Evolutionary conservation across 2,888 invertebrate species (phyloP).

Genomic region (Lutraria lutraria): DNA sequence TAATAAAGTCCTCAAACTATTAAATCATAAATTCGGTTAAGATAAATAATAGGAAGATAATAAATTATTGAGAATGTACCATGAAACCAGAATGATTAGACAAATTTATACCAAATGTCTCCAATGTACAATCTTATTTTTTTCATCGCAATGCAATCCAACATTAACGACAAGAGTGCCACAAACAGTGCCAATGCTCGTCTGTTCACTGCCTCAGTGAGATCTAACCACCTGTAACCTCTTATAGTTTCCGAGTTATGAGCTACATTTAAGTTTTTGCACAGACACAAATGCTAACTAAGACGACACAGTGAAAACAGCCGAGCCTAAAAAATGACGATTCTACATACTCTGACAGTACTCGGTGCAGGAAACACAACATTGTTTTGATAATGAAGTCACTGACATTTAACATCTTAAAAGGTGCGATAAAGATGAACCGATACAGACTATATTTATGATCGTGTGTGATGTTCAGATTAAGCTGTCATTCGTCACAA

Average conservation of each 20-base stretch:
- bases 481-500: slow-evolving; percentile 36
- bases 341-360: too few species aligned
- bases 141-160: background rate
- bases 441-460: background rate
- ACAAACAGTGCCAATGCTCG: background rate
- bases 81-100: background rate
- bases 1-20: slow-evolving; percentile 28
- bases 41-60: background rate
- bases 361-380: background rate
- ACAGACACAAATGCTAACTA: too few species aligned
- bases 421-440: background rate
- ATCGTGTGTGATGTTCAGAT: background rate
- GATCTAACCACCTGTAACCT: too few species aligned
- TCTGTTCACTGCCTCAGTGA: too few species aligned
- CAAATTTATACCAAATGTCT: background rate
- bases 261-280: too few species aligned
- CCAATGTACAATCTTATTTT: background rate
- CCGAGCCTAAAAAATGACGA: too few species aligned
- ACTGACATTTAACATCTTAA: background rate
- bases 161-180: slow-evolving; percentile 8
- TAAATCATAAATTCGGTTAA: slow-evolving; percentile 11
- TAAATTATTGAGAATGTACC: background rate
- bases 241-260: too few species aligned
- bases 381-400: background rate
- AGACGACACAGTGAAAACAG: too few species aligned